Evolutionary conservation across 2,888 invertebrate genomes (phyloP).

Genomic region (Anthoptus insignis): DNA sequence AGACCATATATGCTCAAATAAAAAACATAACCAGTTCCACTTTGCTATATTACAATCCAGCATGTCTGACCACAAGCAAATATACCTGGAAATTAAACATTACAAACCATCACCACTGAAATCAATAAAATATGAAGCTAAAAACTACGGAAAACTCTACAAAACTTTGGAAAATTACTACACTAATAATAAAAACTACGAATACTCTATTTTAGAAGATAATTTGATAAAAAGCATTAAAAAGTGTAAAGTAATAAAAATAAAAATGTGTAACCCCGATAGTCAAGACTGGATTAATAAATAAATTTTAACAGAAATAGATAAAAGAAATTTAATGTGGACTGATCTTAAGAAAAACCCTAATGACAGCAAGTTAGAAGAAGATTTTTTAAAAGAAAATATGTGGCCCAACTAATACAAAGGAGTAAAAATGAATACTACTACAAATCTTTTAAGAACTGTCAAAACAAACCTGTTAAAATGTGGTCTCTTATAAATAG

Average conservation of each 20-base stretch:
- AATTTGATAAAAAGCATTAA: not conserved
- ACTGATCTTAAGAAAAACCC: constrained; percentile 1
- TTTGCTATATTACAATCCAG: not conserved
- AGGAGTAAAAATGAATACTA: constrained; percentile 1
- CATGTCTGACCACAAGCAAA: constrained; percentile 6
- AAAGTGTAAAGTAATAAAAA: constrained; percentile 21
- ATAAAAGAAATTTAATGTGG: constrained; percentile 23
- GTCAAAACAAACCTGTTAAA: not conserved
- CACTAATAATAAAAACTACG: not conserved
- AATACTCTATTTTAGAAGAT: not conserved
- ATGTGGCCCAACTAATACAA: not conserved
- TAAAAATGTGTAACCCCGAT: constrained; percentile 19
- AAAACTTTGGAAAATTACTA: not conserved
- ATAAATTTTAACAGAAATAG: constrained; percentile 19
- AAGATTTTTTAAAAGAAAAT: not conserved
- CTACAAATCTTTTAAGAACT: constrained; percentile 3
- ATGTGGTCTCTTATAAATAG: not conserved
- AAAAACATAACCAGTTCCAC: not conserved
- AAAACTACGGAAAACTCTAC: constrained; percentile 31
- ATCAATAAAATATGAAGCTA: constrained; percentile 30
- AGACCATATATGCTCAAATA: constrained; percentile 15
- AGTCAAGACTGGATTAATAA: constrained; percentile 24
- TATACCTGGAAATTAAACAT: not conserved
- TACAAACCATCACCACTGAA: not conserved
- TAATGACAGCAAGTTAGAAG: not conserved